Conservation (phyloP, 2,888 invertebrate genomes). For the Ecdyonurus torrentis region DNA sequence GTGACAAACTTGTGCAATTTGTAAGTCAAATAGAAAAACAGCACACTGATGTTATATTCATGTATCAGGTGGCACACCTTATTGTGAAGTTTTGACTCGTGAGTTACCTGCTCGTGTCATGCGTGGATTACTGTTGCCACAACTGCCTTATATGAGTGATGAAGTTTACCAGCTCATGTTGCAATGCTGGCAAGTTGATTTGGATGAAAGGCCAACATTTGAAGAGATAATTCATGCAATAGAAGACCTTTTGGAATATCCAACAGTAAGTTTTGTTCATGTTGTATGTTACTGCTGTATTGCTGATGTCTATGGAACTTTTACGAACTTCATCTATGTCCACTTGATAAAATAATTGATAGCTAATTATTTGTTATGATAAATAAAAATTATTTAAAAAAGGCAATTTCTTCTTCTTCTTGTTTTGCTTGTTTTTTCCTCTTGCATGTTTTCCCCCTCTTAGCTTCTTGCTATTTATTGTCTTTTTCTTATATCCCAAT, state of each 20-base stretch:
- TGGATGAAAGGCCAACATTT: constrained; percentile 61
- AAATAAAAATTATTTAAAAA: no score
- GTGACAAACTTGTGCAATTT: not conserved
- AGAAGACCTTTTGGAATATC: constrained; percentile 9
- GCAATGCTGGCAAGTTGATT: constrained; percentile 71
- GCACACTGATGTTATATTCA: constrained; percentile 10
- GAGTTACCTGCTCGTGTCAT: constrained; percentile 50
- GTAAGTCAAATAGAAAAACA: not conserved
- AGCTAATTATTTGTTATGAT: no score
- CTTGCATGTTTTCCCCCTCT: no score
- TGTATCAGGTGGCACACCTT: constrained; percentile 61
- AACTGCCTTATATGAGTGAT: constrained; percentile 55
- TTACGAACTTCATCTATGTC: no score
- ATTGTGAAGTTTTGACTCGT: constrained; percentile 45
- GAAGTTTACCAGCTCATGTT: constrained; percentile 66
- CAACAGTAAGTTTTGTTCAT: constrained; percentile 10
- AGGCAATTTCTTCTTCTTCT: no score
- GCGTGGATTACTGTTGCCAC: constrained; percentile 52
- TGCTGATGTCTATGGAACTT: no score
- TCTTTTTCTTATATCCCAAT: no score
- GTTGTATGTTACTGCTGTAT: no score
- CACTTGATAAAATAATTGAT: no score
- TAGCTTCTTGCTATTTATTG: no score
- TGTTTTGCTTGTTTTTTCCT: no score
- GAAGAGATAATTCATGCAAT: constrained; percentile 34